These are phyloP conservation scores for Echinarachnius parma DNA, from an alignment of 53 echinoderm and acorn worm genomes.

Conservation along the genomic window DNA sequence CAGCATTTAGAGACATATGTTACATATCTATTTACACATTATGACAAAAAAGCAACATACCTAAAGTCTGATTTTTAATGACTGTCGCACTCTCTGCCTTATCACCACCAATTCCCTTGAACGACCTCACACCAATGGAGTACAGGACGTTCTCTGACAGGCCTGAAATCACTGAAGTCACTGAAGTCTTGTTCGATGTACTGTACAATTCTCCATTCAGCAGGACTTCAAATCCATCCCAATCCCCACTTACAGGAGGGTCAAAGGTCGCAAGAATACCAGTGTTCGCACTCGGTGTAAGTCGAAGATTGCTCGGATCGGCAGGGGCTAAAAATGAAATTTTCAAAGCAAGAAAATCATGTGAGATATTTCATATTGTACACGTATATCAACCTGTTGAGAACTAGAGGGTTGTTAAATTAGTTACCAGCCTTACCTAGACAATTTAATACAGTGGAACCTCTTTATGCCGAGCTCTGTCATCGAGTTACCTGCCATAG, in stretches of 20 bases:
- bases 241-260: neutral
- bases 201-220: neutral
- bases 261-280: neutral
- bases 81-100: neutral
- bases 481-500: too few species aligned
- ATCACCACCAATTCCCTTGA: conserved; percentile 9
- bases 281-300: neutral
- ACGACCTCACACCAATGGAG: conserved; percentile 1
- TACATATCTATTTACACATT: too few species aligned
- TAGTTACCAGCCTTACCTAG: too few species aligned
- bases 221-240: conserved; percentile 2
- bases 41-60: neutral
- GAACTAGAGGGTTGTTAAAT: too few species aligned
- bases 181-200: neutral
- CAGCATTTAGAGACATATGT: too few species aligned
- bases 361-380: too few species aligned
- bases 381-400: too few species aligned
- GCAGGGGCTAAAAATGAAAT: conserved; percentile 11
- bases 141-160: neutral
- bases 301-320: neutral
- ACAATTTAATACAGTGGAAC: too few species aligned
- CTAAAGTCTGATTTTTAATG: neutral
- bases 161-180: neutral
- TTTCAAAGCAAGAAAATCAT: too few species aligned
- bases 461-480: too few species aligned